Evolutionary conservation across 2,797 vertebrate species (phyloP).

Genomic region (Balearica regulorum): DNA sequence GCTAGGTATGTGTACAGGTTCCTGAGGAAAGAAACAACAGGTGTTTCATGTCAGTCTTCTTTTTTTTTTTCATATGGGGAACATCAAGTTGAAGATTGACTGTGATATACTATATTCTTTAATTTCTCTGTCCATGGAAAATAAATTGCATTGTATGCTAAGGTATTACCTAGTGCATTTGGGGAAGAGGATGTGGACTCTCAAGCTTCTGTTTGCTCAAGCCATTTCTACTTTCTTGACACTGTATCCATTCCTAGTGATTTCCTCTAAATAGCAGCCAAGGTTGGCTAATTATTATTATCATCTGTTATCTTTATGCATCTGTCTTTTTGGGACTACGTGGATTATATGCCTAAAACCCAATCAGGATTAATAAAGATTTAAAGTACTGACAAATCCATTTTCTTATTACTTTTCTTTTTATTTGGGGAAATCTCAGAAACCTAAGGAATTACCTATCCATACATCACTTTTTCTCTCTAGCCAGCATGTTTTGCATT

Average conservation of each 20-base stretch:
- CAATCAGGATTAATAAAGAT: neutral
- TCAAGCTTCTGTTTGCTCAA: neutral
- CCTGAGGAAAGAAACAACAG: neutral
- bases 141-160: neutral
- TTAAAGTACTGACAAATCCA: neutral
- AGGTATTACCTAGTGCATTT: neutral
- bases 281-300: neutral
- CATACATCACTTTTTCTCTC: neutral
- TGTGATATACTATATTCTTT: neutral
- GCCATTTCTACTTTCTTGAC: neutral
- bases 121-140: neutral
- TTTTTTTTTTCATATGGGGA: neutral
- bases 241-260: neutral
- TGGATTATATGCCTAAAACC: neutral
- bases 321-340: neutral
- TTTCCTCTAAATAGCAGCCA: neutral
- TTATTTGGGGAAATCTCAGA: neutral
- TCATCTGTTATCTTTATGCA: neutral
- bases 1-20: neutral
- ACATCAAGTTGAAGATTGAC: neutral
- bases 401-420: neutral
- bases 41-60: neutral
- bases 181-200: neutral
- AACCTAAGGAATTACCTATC: neutral
- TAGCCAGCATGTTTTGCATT: neutral